Evolutionary conservation across 2,797 vertebrate genomes (phyloP), one percentile per base, ranked within the genome.

Genomic region (Rhabdomys pumilio): DNA sequence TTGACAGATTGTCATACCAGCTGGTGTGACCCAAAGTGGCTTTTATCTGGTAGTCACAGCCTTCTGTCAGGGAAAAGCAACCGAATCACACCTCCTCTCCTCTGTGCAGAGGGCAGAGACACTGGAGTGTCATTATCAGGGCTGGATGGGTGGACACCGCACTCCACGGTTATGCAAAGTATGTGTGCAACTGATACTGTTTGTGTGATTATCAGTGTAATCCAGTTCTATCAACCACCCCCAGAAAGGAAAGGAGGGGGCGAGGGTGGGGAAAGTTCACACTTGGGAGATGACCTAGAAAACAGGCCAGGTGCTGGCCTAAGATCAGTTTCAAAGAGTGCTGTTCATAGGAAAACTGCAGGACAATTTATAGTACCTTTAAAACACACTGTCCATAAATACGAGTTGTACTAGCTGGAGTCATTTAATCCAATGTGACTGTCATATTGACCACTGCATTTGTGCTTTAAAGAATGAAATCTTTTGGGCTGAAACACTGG

Each of bases 231-330:
- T 96, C 93, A 98, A 96, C 97, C 86, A 97, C 97, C 80, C 98
- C 97, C 97, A 98, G 97, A 96, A 98, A 97, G 93, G 95, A 98
- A 95, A 98, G 97, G 97, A 98, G 97, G 95, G 95, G 94, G 47
- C 85, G 50, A 96, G 95, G 96, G 96, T 97, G 96, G 97, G 97
- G 97, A 97, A 97, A 98, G 97, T 98, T 98, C 98, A 98, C 97
- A 98, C 97, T 98, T 97, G 91, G 96, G 93, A 98, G 98, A 98
- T 98, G 98, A 98, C 96, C 97, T 91, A 98, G 97, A 97, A 98
- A 98, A 97, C 96, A 94, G 98, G 97, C 96, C 96, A 93, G 96
- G 73, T 94, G 98, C 98, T 98, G 97, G 95, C 89, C 86, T 97
- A 96, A 89, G 98, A 97, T 98, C 98, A 98, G 97, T 97, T 98